Evolutionary conservation across 2,113 vertebrate genomes (phyloP).

Genomic region (Sceloporus undulatus): DNA sequence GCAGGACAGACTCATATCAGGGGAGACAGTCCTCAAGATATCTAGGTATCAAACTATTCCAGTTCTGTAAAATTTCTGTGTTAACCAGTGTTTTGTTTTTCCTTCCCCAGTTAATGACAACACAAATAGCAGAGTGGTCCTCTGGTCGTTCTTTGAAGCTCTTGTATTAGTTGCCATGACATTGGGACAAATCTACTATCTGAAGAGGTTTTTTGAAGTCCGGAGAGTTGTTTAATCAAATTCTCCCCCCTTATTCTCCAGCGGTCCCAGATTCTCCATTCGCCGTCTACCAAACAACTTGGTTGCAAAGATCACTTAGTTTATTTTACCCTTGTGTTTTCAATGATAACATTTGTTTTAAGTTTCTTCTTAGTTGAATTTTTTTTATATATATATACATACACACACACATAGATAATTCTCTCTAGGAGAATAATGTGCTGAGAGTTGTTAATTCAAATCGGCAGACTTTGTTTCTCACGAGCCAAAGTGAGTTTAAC

Average conservation of each 20-base stretch:
- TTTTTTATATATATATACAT: slow-evolving; percentile 5
- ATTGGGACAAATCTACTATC: slow-evolving; percentile 99
- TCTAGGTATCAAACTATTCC: too few species aligned
- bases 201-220: slow-evolving; percentile 99
- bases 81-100: not conserved
- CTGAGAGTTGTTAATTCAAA: slow-evolving; percentile 69
- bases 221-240: slow-evolving; percentile 93
- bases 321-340: slow-evolving; percentile 75
- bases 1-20: not conserved
- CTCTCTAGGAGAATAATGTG: slow-evolving; percentile 67
- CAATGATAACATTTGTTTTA: slow-evolving; percentile 73
- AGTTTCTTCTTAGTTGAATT: slow-evolving; percentile 74
- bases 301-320: slow-evolving; percentile 78
- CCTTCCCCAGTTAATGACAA: slow-evolving; percentile 94
- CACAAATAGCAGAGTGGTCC: slow-evolving; percentile 99
- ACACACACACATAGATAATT: slow-evolving; percentile 43
- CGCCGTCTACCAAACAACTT: slow-evolving; percentile 82
- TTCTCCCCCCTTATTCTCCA: not conserved
- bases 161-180: slow-evolving; percentile 99
- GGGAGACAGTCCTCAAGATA: not conserved
- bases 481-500: slow-evolving; percentile 36
- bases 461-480: slow-evolving; percentile 52
- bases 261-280: slow-evolving; percentile 69
- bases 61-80: not conserved
- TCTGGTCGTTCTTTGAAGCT: slow-evolving; percentile 99